Evolutionary conservation across 2,113 vertebrate genomes (phyloP).

Genomic region (Coracopsis vasa): DNA sequence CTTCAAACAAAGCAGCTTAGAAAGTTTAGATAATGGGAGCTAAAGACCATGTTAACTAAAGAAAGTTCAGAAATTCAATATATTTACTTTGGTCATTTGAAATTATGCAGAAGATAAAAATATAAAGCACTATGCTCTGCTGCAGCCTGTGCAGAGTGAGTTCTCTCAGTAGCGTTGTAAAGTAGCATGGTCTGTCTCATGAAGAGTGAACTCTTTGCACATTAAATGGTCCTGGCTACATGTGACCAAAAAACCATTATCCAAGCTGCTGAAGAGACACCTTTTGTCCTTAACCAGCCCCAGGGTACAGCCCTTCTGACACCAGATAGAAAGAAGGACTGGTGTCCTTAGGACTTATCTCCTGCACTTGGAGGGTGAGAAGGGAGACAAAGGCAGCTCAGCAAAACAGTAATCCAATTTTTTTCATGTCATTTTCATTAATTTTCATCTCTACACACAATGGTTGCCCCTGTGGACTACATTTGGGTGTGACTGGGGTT

Average conservation of each 20-base stretch:
- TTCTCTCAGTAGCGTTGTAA: not conserved
- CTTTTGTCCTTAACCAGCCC: not conserved
- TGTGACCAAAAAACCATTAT: not conserved
- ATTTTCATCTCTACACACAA: not conserved
- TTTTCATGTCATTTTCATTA: not conserved
- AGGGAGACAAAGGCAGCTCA: not conserved
- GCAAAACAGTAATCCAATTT: rapidly evolving
- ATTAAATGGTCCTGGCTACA: not conserved
- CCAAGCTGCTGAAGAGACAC: not conserved
- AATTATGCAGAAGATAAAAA: not conserved
- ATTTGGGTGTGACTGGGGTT: rapidly evolving
- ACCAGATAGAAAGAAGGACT: not conserved
- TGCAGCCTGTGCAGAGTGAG: rapidly evolving
- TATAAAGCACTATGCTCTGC: not conserved
- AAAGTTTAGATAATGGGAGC: not conserved
- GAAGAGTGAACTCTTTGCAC: not conserved
- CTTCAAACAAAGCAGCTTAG: not conserved
- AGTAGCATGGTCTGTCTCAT: too few relatives aligned
- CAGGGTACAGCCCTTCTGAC: not conserved
- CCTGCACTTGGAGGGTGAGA: not conserved
- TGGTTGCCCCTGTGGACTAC: not conserved
- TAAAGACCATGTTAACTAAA: not conserved
- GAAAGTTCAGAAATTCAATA: not conserved
- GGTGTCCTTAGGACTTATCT: not conserved
- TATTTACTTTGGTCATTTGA: not conserved